Evolutionary conservation across 2,113 vertebrate genomes (phyloP).

Genomic region (Cochlearius cochlearius): DNA sequence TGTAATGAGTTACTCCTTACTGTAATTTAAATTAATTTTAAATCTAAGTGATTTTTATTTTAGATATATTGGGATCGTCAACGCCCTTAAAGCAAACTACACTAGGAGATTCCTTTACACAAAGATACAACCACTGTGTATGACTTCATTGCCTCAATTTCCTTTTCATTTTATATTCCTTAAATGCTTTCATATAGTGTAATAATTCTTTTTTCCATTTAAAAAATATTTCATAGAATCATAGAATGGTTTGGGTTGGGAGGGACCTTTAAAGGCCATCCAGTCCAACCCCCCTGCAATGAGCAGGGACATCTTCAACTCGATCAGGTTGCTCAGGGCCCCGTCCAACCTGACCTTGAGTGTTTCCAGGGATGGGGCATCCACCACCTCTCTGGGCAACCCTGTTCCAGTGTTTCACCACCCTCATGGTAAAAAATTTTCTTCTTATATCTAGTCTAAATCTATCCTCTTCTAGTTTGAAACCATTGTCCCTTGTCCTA

Average conservation of each 20-base stretch:
- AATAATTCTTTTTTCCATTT: not conserved
- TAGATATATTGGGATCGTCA: not conserved
- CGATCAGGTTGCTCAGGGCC: not conserved
- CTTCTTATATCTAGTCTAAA: not conserved
- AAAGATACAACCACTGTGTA: not conserved
- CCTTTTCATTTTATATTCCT: not conserved
- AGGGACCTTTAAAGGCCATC: not conserved
- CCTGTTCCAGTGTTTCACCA: not conserved
- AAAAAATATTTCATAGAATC: not conserved
- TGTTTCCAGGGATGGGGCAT: not conserved
- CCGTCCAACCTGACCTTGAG: not conserved
- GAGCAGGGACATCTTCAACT: not conserved
- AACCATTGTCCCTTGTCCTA: not conserved
- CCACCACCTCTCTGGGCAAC: not conserved
- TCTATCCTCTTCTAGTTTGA: not conserved
- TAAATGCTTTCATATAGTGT: not conserved
- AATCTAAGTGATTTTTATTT: not conserved
- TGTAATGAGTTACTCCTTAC: not conserved
- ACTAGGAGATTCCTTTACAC: not conserved
- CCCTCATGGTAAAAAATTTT: rapidly evolving
- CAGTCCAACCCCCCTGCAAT: not conserved
- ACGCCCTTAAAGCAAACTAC: not conserved
- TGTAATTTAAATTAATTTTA: not conserved
- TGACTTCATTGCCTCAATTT: not conserved
- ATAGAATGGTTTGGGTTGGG: not conserved